Base-by-base conservation (phyloP, 2,888 invertebrate species). In the Lamproptera curius region DNA sequence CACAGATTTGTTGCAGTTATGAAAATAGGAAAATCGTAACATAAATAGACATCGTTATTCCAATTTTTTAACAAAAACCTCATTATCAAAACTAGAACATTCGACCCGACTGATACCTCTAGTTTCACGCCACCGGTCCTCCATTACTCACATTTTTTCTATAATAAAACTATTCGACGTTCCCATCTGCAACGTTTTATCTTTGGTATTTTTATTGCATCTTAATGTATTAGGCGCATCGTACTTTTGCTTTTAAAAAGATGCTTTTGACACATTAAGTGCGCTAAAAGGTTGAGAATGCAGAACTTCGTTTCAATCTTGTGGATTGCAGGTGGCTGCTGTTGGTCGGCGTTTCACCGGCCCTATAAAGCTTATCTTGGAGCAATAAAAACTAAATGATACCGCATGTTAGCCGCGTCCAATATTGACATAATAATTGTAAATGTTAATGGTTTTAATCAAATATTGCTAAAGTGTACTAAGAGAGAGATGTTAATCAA, bases 201-300 rank as follows among this genome's bases (percentile, higher is more conserved):
- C 45, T 44, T 50, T 37, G 47, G 51, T 51, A 60, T 52, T 55
- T 52, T 52, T 57, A 53, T 52, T 28, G 37, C 42, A 9, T 10
- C 28, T 28, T 28, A 20, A 28, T 28, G 42, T 34, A 13, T 26
- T 31, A 36, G 33, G n/a, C 15, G 14, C 36, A 17, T 34, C 34
- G 35, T 37, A 34, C 28, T 40, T 40, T 36, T 36, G 26, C 35
- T 42, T 17, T 40, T 33, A 16, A 28, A 33, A 50, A 37, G 31
- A 52, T 52, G 44, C 50, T 43, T 42, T 40, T 16, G 48, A 34
- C 41, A 45, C 41, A 50, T 53, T 67, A 70, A 72, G 56, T 56
- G 56, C 54, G 58, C 57, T 67, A 66, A 70, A 61, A 63, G 58
- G 51, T 53, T 54, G 42, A 55, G 54, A 52, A 54, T 55, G 50